Conservation (phyloP, 2,888 invertebrate species). For the Leptopilina syphax region DNA sequence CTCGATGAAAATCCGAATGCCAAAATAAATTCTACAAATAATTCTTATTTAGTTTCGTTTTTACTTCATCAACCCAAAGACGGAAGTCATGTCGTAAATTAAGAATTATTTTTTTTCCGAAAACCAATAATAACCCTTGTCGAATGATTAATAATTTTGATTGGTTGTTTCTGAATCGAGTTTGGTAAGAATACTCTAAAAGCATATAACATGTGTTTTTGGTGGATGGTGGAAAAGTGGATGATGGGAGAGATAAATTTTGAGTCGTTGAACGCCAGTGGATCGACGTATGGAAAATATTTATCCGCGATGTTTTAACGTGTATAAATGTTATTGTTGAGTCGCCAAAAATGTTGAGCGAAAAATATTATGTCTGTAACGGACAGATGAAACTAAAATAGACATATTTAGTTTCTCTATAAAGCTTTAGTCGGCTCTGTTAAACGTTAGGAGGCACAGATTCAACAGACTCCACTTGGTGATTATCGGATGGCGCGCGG, state of each 20-base stretch:
- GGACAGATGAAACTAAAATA: constrained; percentile 21
- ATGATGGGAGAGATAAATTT: constrained; percentile 11
- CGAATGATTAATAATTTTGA: not conserved
- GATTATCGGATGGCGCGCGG: constrained; percentile 30
- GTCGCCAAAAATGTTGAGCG: not conserved
- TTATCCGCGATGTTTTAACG: constrained; percentile 1
- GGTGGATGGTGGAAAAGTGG: not conserved
- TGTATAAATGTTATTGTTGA: constrained; percentile 33
- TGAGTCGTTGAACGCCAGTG: not conserved
- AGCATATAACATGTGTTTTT: not conserved
- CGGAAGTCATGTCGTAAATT: not conserved
- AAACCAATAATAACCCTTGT: not conserved
- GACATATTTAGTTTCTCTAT: constrained; percentile 8
- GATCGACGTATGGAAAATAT: constrained; percentile 11
- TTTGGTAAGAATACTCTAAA: not conserved
- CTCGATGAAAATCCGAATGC: not conserved
- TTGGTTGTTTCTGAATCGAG: no score
- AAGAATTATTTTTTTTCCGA: no score
- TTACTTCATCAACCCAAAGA: no score
- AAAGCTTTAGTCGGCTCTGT: not conserved
- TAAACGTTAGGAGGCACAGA: constrained; percentile 30
- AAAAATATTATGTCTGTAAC: not conserved
- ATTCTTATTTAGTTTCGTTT: no score
- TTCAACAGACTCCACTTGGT: constrained; percentile 30
- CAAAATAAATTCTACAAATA: no score